Conservation (phyloP, 2,888 invertebrate species). For the Psococerastis gibbosa region DNA sequence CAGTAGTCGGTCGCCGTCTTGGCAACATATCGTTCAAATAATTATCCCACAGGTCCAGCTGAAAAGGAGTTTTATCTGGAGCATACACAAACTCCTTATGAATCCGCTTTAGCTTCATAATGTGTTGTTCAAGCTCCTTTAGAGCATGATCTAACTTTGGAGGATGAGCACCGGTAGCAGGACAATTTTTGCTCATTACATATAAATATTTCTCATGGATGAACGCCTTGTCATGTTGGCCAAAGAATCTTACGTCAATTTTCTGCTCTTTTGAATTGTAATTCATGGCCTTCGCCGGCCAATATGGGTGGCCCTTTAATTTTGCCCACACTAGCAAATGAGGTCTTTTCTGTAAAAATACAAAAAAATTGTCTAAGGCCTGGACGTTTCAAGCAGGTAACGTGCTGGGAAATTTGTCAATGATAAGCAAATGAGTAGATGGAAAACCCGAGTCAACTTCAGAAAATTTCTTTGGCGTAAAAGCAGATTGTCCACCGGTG, state of each 20-base stretch:
- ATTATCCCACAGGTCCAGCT: constrained; percentile 37
- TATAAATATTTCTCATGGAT: constrained; percentile 24
- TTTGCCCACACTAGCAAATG: constrained; percentile 92
- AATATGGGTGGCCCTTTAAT: constrained; percentile 88
- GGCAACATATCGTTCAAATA: constrained; percentile 48
- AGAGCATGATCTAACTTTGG: neutral
- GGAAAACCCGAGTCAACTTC: too few species aligned
- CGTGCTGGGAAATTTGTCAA: too few species aligned
- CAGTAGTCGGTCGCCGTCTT: neutral
- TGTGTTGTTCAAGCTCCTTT: constrained; percentile 53
- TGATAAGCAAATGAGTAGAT: too few species aligned
- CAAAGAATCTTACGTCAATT: constrained; percentile 87
- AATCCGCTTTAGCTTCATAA: constrained; percentile 46
- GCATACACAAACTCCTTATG: constrained; percentile 58
- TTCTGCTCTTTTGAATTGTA: constrained; percentile 35
- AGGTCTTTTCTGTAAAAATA: constrained; percentile 40
- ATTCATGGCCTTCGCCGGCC: constrained; percentile 89
- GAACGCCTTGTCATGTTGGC: constrained; percentile 78
- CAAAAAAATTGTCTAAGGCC: neutral
- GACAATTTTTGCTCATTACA: constrained; percentile 26
- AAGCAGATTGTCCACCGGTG: too few species aligned
- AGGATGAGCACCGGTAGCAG: neutral
- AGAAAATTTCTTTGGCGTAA: too few species aligned
- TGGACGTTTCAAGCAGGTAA: constrained; percentile 6
- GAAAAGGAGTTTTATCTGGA: constrained; percentile 45